Conservation (phyloP, 2,797 vertebrate species). For the Taeniopygia guttata region DNA sequence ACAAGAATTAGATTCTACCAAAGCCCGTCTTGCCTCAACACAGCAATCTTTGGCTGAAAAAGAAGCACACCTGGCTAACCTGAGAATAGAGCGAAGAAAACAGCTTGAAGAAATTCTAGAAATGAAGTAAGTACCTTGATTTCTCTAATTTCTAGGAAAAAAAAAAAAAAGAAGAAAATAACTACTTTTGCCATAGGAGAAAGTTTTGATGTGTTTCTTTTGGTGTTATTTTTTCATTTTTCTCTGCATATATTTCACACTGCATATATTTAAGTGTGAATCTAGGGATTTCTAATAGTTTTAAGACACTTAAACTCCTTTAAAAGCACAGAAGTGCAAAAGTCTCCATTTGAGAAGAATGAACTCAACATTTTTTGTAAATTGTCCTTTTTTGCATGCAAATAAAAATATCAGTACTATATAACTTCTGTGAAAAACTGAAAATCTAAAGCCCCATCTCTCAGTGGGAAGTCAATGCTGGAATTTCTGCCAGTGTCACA, state of each 20-base stretch:
- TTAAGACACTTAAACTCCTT: background rate
- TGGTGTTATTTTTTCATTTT: fast-evolving
- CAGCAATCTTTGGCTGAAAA: constrained; percentile 95
- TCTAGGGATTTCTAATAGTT: background rate
- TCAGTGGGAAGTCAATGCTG: background rate
- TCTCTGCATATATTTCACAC: background rate
- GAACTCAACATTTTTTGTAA: background rate
- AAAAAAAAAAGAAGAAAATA: background rate
- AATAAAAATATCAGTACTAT: background rate
- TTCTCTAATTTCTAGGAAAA: background rate
- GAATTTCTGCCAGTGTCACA: background rate
- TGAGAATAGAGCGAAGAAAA: constrained; percentile 91
- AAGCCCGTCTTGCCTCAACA: constrained; percentile 93
- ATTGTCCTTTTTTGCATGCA: background rate
- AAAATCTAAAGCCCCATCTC: background rate
- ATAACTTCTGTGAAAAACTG: background rate
- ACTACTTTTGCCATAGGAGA: background rate
- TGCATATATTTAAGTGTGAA: background rate
- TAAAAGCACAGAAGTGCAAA: background rate
- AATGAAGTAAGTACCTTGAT: constrained; percentile 90
- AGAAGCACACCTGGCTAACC: constrained; percentile 91
- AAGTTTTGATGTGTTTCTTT: background rate
- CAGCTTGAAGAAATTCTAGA: constrained; percentile 98
- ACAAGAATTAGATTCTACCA: constrained; percentile 95
- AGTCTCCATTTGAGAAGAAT: background rate